These are phyloP conservation scores for Trissoscelio sp. DNA, from an alignment of 2,888 invertebrate genomes.

Conservation along the genomic window DNA sequence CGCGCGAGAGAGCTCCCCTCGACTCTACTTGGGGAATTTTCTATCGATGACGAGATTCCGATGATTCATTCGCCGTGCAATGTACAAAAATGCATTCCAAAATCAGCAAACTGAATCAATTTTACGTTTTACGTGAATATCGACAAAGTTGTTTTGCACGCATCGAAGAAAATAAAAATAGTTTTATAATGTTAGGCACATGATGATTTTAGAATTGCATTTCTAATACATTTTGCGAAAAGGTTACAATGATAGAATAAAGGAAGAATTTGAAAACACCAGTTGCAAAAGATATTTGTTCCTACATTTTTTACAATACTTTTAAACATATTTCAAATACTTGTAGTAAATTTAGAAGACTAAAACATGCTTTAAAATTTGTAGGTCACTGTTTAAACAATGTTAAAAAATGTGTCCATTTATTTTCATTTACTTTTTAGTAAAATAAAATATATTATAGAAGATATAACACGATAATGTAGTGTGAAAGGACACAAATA, in stretches of 20 bases:
- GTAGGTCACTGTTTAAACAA: too few relatives aligned
- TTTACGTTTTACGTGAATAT: constrained; percentile 7
- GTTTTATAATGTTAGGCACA: background rate
- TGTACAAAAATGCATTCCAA: constrained; percentile 28
- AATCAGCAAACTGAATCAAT: constrained; percentile 33
- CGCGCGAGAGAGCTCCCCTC: constrained; percentile 57
- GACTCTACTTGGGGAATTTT: constrained; percentile 45
- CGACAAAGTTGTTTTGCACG: background rate
- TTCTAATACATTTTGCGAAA: background rate
- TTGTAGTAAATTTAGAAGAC: too few relatives aligned
- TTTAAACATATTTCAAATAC: too few relatives aligned
- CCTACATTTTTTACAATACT: too few relatives aligned
- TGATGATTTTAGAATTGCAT: background rate
- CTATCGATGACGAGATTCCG: constrained; percentile 67
- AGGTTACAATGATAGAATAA: too few relatives aligned
- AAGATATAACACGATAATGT: constrained; percentile 3
- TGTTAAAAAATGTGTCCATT: too few relatives aligned
- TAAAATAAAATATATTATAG: too few relatives aligned
- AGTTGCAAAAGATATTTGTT: too few relatives aligned
- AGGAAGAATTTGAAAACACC: too few relatives aligned
- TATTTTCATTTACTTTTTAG: too few relatives aligned
- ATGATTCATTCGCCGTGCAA: constrained; percentile 64
- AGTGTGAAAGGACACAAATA: constrained; percentile 20
- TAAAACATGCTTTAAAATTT: too few relatives aligned
- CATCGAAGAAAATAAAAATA: background rate